Percentiles rank a stretch among this genome's conserved stretches.
Evolutionary conservation across 2,797 vertebrate species (phyloP).

Genomic region (Brachymystax lenok): DNA sequence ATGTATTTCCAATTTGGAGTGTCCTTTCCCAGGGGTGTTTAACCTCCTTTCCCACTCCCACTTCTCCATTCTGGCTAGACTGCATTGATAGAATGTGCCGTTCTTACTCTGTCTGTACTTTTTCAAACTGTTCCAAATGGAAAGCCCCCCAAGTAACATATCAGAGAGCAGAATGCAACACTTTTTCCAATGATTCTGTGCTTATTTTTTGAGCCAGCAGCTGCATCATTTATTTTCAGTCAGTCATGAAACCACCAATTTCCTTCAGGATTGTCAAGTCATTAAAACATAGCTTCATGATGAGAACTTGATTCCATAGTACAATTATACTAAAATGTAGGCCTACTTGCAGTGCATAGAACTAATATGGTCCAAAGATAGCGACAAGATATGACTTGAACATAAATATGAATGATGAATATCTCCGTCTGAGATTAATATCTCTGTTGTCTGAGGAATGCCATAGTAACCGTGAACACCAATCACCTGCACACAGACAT

Average conservation of each 20-base stretch:
- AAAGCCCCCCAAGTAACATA: background rate
- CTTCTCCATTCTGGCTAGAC: background rate
- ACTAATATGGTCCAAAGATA: background rate
- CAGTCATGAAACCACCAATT: background rate
- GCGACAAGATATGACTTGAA: background rate
- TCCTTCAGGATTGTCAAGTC: background rate
- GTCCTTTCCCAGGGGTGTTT: background rate
- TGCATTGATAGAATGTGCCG: background rate
- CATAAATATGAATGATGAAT: background rate
- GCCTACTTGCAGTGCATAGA: background rate
- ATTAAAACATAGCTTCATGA: background rate
- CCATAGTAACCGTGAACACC: conserved; percentile 5
- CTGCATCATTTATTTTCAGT: too few species aligned
- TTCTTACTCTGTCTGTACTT: background rate
- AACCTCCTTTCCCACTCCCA: background rate
- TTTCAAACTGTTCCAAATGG: background rate
- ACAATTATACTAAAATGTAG: background rate
- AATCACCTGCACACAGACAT: background rate
- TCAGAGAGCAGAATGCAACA: background rate
- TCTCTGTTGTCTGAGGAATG: background rate
- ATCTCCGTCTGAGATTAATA: background rate
- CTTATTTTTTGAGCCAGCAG: background rate
- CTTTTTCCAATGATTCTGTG: background rate
- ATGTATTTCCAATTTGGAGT: background rate
- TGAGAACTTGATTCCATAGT: background rate